These are phyloP conservation scores for Raillietiella orientalis DNA, from an alignment of 2,888 invertebrate species.

Conservation along the genomic window DNA sequence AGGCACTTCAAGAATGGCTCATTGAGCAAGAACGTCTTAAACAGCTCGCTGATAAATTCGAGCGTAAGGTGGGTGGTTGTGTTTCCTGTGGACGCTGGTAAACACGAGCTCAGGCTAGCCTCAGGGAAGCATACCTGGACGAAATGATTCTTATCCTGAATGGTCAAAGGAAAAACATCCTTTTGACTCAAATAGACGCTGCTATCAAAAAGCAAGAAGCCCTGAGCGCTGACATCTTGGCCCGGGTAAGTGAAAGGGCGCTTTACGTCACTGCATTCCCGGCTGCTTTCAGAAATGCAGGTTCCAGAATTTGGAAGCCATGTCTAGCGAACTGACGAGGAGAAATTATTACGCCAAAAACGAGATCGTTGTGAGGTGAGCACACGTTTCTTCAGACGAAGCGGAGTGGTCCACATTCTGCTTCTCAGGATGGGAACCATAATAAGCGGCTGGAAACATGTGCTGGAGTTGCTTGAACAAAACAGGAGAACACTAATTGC, in stretches of 20 bases:
- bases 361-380: too few species aligned
- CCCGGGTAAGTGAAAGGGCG: slow-evolving; percentile 20
- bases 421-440: slow-evolving; percentile 32
- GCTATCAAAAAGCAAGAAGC: slow-evolving; percentile 96
- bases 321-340: slow-evolving; percentile 64
- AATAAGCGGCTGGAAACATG: slow-evolving; percentile 46
- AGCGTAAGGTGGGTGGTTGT: slow-evolving; percentile 31
- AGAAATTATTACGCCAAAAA: slow-evolving; percentile 76
- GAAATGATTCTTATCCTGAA: slow-evolving; percentile 90
- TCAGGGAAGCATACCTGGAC: slow-evolving; percentile 76
- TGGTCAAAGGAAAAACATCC: slow-evolving; percentile 64
- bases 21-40: slow-evolving; percentile 70
- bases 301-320: slow-evolving; percentile 65
- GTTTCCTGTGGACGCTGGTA: slow-evolving; percentile 4
- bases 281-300: slow-evolving; percentile 33
- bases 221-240: slow-evolving; percentile 79
- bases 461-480: slow-evolving; percentile 49
- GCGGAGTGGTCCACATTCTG: too few species aligned
- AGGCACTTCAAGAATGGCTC: slow-evolving; percentile 63
- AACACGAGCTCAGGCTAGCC: slow-evolving; percentile 25
- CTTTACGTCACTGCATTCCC: slow-evolving; percentile 1
- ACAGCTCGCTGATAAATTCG: slow-evolving; percentile 79
- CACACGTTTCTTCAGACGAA: too few species aligned
- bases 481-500: slow-evolving; percentile 39
- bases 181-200: slow-evolving; percentile 74